Evolutionary conservation across 2,888 invertebrate species (phyloP), one percentile per base, ranked within the genome.

Genomic region (Pachymerium ferrugineum): DNA sequence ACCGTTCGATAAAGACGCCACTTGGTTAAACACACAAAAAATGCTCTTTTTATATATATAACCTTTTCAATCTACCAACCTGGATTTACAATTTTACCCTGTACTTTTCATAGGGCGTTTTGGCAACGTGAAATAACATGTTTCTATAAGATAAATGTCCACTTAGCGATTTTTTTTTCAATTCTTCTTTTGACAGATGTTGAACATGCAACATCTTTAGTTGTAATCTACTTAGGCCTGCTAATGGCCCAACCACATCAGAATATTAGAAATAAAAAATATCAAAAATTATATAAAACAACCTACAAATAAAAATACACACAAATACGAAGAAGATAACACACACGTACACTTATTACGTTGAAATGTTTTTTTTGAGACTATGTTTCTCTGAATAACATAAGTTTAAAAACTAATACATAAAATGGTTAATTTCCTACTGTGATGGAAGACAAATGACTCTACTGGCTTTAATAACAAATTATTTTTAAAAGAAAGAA

Each of bases 381-480:
- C n/a, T n/a, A n/a, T n/a, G n/a, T n/a, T n/a, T n/a, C n/a, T n/a
- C n/a, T n/a, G n/a, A n/a, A n/a, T n/a, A n/a, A n/a, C n/a, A n/a
- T n/a, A n/a, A n/a, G n/a, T n/a, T n/a, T n/a, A n/a, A n/a, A 47
- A 47, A 47, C 16, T 47, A 47, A 47, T 47, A 47, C 47, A 47
- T 54, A 22, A 22, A 54, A 54, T 54, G 8, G 54, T 22, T 3
- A 8, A n/a, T 47, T 22, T 54, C 22, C 54, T 54, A 22, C 22
- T 25, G 54, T 54, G 54, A 54, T 54, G 54, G 54, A 54, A 54
- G 54, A 54, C 54, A 54, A 54, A 54, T 54, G 54, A 54, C 54
- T n/a, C n/a, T 54, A 54, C 54, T 54, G 22, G 54, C 28, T 54
- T 54, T 22, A 25, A 54, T 54, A 54, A 25, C 28, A 6, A 54